These are phyloP conservation scores for Drosophila kikkawai DNA, from an alignment of 1,140 invertebrate species.

Conservation along the genomic window DNA sequence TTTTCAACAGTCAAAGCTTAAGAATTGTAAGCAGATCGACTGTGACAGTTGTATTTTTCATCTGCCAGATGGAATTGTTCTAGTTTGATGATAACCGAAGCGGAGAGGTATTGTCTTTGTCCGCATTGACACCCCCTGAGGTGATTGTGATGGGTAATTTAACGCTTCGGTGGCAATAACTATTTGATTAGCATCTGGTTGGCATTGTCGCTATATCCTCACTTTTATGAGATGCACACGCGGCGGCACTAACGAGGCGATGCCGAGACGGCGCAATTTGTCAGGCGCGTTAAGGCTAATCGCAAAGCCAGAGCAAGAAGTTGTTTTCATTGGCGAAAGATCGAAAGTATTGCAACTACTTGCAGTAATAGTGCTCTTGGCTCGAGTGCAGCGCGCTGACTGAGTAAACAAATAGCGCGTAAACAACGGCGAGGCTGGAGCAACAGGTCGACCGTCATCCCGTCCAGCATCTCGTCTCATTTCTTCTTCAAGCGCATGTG, in stretches of 20 bases:
- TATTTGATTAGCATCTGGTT: slow-evolving; percentile 42
- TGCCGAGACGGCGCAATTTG: slow-evolving; percentile 12
- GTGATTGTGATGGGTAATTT: slow-evolving; percentile 37
- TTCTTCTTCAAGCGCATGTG: slow-evolving; percentile 55
- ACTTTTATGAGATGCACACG: slow-evolving; percentile 45
- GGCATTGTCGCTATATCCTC: slow-evolving; percentile 34
- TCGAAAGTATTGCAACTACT: slow-evolving; percentile 4
- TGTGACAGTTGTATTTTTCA: slow-evolving; percentile 19
- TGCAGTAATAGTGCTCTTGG: slow-evolving; percentile 41
- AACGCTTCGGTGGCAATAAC: slow-evolving; percentile 35
- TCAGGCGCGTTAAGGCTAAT: background rate
- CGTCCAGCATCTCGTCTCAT: slow-evolving; percentile 50
- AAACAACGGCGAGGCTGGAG: slow-evolving; percentile 37
- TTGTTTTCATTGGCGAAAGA: slow-evolving; percentile 23
- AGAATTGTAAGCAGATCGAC: background rate
- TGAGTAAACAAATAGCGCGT: slow-evolving; percentile 54
- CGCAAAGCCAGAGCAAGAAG: slow-evolving; percentile 5
- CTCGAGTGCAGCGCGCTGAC: slow-evolving; percentile 57
- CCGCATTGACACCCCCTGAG: slow-evolving; percentile 47
- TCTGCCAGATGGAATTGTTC: slow-evolving; percentile 19
- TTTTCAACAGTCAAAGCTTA: background rate
- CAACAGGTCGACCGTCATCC: slow-evolving; percentile 59
- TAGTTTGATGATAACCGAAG: slow-evolving; percentile 14
- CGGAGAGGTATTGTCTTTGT: slow-evolving; percentile 20
- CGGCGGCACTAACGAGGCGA: slow-evolving; percentile 30